These are phyloP conservation scores for Chelidonichthys spinosus DNA, from an alignment of 2,797 vertebrate species.

Conservation along the genomic window DNA sequence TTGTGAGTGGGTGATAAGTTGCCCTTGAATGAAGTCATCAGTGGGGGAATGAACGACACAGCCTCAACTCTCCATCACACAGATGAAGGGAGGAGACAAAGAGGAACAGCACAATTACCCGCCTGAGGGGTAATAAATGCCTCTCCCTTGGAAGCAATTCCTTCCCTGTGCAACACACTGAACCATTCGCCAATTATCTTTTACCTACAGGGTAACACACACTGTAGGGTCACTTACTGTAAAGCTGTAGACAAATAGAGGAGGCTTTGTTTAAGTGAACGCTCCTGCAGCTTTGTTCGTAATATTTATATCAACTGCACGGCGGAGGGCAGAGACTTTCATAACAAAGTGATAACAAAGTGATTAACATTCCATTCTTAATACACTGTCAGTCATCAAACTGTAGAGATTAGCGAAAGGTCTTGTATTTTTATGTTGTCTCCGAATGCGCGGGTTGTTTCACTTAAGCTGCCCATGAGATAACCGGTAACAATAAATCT, in stretches of 20 bases:
- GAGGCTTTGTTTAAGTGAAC: constrained; percentile 48
- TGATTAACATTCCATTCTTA: not conserved
- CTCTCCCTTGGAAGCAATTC: constrained; percentile 71
- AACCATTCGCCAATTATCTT: constrained; percentile 76
- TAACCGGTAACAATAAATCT: not conserved
- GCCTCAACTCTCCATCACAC: constrained; percentile 84
- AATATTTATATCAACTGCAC: not conserved
- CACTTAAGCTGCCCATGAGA: not conserved
- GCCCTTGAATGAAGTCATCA: constrained; percentile 86
- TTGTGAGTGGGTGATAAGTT: constrained; percentile 87
- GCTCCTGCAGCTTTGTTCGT: constrained; percentile 29
- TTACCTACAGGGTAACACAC: constrained; percentile 72
- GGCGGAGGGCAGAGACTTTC: not conserved
- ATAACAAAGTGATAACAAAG: constrained; percentile 1
- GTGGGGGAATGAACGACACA: constrained; percentile 79
- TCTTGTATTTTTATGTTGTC: not conserved
- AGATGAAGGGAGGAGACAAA: constrained; percentile 84
- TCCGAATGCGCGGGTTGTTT: not conserved
- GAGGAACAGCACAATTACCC: constrained; percentile 82
- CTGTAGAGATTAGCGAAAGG: constrained; percentile 1
- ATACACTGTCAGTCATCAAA: constrained; percentile 15
- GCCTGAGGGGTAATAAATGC: constrained; percentile 84
- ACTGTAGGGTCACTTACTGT: constrained; percentile 66
- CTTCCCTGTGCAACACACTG: constrained; percentile 67
- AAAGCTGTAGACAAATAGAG: constrained; percentile 60